Conservation (phyloP, 2,113 vertebrate species). For the Psettodes erumei region DNA sequence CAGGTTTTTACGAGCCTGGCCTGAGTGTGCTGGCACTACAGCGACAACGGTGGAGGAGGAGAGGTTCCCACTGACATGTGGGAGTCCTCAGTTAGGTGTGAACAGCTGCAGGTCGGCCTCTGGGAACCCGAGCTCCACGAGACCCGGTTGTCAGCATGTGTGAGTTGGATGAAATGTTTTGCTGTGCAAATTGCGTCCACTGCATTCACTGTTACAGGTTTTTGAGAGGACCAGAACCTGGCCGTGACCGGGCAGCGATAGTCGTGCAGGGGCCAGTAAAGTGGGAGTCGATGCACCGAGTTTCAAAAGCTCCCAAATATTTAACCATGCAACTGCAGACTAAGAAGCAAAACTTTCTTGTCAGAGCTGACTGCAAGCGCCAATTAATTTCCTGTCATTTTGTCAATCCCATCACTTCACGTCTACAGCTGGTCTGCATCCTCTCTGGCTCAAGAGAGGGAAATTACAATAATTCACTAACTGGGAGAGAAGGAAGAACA, state of each 20-base stretch:
- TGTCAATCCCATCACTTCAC: neutral
- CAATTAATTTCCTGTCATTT: neutral
- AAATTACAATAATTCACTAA: neutral
- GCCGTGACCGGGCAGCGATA: too few relatives aligned
- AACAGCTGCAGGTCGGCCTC: constrained; percentile 41
- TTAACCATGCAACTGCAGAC: neutral
- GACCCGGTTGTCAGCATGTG: neutral
- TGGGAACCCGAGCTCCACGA: constrained; percentile 1
- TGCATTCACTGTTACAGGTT: neutral
- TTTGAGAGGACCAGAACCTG: neutral
- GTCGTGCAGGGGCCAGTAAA: neutral
- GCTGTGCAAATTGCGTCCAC: neutral
- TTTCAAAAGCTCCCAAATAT: neutral
- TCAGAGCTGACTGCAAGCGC: too few relatives aligned
- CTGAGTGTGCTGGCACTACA: constrained; percentile 2
- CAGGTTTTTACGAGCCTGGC: constrained; percentile 5
- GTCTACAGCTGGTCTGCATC: neutral
- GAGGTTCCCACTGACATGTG: constrained; percentile 51
- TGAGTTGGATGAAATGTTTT: neutral
- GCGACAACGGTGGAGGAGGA: constrained; percentile 28
- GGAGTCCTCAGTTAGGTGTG: constrained; percentile 45
- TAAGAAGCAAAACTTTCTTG: neutral
- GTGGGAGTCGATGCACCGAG: neutral
- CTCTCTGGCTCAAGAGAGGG: neutral
- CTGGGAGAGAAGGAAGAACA: too few relatives aligned